Evolutionary conservation across 2,888 invertebrate species (phyloP), one percentile per base, ranked within the genome.

Genomic region (Trissolcus japonicus): DNA sequence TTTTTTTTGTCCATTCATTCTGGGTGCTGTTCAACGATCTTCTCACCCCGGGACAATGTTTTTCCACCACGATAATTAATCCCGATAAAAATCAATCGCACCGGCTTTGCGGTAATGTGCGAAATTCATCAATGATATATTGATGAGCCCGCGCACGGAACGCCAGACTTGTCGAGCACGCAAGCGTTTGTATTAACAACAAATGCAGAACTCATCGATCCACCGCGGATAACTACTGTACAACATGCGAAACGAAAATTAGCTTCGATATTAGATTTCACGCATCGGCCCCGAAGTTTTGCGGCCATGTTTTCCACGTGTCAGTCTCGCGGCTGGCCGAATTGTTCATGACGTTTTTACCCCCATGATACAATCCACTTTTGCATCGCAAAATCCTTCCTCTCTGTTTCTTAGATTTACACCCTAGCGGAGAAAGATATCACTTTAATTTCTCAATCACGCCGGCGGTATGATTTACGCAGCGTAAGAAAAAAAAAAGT

Each of bases 151-250:
- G 74, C 55, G 13, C 57, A 57, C 61, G 55, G 85, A 84, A 84
- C 83, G 48, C 81, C 81, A 82, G 82, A 83, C 76, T 78, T 80
- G 71, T 75, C 71, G 74, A 85, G 84, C 86, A 86, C 86, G 86
- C 86, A 83, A 86, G 82, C 83, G 81, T 75, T 82, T 82, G 83
- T 81, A 83, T 83, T 83, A 82, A 83, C 82, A 85, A 83, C 82
- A 83, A 86, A 86, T 83, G 85, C 85, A 84, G 84, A 86, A 86
- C 83, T 85, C 83, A 83, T 83, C 83, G 86, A 86, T 86, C 83
- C 83, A 82, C 81, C 81, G 83, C 4, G 2, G 86, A 85, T 86
- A 86, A 86, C 85, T 83, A 85, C 81, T 83, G 86, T 84, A 86
- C 84, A 85, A 85, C 86, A 86, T 86, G 86, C 86, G 81, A 86